Evolutionary conservation across 2,113 vertebrate species (phyloP), one percentile per base, ranked within the genome.

Genomic region (Hyperopisus bebe): DNA sequence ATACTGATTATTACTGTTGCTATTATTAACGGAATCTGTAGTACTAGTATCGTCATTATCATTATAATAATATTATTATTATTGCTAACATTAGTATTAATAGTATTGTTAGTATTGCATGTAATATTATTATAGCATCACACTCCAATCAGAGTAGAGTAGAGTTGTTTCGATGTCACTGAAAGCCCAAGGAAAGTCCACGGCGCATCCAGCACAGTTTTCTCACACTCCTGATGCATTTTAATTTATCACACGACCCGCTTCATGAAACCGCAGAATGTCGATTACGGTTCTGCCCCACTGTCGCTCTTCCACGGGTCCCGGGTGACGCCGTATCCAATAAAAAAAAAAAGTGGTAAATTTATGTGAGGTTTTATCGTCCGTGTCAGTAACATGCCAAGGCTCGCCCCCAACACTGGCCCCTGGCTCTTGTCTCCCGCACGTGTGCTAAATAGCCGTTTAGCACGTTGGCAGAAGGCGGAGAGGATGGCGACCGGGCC

Each of bases 401-500:
- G 1, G 7, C 21, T 55, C 50, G 0, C 91, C 90, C 95, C 95
- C 95, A 94, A 94, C 95, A 95, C 94, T 94, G 91, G 13, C 66
- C 74, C 13, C 80, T 2, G 82, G 89, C 91, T 93, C 92, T 92
- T 93, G 93, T 44, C 88, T 83, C 39, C 80, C 1, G 5, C 21
- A 13, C 35, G 50, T 5, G 91, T 91, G 91, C 94, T 93, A 92
- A 95, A 93, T 91, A 90, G 91, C 91, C 93, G 91, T 90, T 80
- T 86, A 91, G 94, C 92, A 91, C 92, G 92, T 90, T 90, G 86
- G 91, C 3, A 89, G 86, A 92, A 94, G 93, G 95, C 94, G 92
- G 87, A 5, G 46, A 91, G 94, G 94, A 94, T 93, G 94, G 90
- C 90, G 92, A 94, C 92, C 90, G 93, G 94, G 94, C 95, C 92